phyloP scores from a whole-genome alignment of 2,113 vertebrate genomes.

The Micromys minutus region DNA sequence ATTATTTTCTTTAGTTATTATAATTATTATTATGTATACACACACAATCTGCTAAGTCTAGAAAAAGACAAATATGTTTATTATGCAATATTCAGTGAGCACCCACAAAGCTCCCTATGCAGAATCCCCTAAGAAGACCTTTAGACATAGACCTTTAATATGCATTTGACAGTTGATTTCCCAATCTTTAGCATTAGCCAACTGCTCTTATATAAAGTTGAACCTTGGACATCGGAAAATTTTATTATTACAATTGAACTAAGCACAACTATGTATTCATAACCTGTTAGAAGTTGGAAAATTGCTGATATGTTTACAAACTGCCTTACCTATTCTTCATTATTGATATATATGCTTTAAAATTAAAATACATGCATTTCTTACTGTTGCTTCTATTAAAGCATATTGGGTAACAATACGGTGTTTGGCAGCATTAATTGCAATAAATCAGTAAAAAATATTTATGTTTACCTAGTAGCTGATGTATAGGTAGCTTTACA shows the following conservation, averaged over 20 bases:
- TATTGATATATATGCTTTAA: not conserved
- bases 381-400: slow-evolving; percentile 47
- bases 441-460: slow-evolving; percentile 54
- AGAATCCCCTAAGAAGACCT: not conserved
- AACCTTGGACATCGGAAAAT: slow-evolving; percentile 41
- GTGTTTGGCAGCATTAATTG: slow-evolving; percentile 46
- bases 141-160: slow-evolving; percentile 19
- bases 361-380: slow-evolving; percentile 27
- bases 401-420: slow-evolving; percentile 59
- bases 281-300: slow-evolving; percentile 52
- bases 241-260: slow-evolving; percentile 57
- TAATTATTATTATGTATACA: not conserved
- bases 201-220: slow-evolving; percentile 17
- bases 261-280: not conserved
- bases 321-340: slow-evolving; percentile 27
- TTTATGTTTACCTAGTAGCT: slow-evolving; percentile 25
- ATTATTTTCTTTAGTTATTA: not conserved
- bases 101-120: not conserved
- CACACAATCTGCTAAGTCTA: not conserved
- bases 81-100: not conserved
- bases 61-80: not conserved
- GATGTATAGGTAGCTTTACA: not conserved
- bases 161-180: not conserved
- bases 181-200: slow-evolving; percentile 24
- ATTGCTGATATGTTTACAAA: slow-evolving; percentile 60